Conservation (phyloP, 2,113 vertebrate species). For the Heteronetta atricapilla region DNA sequence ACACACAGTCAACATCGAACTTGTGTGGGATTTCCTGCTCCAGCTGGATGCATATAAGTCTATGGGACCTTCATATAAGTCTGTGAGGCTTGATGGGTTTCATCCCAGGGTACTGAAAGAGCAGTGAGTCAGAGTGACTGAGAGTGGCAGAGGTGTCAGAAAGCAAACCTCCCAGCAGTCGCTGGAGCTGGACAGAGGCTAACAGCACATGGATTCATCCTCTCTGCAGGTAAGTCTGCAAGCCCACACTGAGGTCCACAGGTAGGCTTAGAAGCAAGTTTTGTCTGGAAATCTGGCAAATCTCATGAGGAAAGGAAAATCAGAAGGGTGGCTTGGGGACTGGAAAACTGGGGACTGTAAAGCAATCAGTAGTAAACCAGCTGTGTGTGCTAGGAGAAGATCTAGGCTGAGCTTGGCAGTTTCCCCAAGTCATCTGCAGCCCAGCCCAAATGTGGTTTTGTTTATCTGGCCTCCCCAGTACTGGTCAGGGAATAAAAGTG, state of each 20-base stretch:
- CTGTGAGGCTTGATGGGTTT: too few relatives aligned
- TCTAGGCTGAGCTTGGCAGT: background rate
- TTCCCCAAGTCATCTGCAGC: background rate
- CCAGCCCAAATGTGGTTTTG: fast-evolving
- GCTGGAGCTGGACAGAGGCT: background rate
- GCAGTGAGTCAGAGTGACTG: too few relatives aligned
- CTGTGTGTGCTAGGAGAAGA: fast-evolving
- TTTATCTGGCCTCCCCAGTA: fast-evolving
- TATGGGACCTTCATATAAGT: too few relatives aligned
- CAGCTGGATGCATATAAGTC: too few relatives aligned
- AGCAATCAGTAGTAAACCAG: background rate
- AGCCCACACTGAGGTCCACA: fast-evolving
- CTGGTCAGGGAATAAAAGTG: background rate
- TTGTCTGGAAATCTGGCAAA: background rate
- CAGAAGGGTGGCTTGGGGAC: background rate
- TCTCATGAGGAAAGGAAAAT: background rate
- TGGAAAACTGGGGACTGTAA: background rate
- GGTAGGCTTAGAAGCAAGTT: background rate
- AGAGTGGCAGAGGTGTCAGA: background rate
- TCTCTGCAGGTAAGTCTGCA: background rate
- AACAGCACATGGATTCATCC: background rate
- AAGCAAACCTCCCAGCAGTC: background rate
- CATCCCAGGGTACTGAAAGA: too few relatives aligned
- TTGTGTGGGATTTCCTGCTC: too few relatives aligned
- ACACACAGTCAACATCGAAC: too few relatives aligned